Evolutionary conservation across 2,797 vertebrate species (phyloP), one percentile per base, ranked within the genome.

Genomic region (Arnoldichthys spilopterus): DNA sequence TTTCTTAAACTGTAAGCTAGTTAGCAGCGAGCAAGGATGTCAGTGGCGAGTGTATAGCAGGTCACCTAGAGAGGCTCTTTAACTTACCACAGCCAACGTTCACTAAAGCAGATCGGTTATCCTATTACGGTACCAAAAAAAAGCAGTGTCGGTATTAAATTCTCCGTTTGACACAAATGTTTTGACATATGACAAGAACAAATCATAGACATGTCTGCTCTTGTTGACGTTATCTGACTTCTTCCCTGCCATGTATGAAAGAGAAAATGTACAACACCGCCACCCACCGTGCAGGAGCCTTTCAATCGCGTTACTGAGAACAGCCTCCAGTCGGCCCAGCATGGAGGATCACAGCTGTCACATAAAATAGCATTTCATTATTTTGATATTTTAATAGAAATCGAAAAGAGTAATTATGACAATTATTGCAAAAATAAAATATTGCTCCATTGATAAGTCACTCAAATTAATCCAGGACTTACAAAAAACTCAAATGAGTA

Each of bases 191-290:
- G 26, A 30, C 49, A 54, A 6, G 26, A 56, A 76, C 18, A 32
- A 6, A 69, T 54, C 30, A 61, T 56, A 56, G 34, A 56, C 78
- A 80, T 76, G 72, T 71, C 73, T 80, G 34, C 56, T 70, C 72
- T 80, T 80, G 78, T 80, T 80, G 78, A 63, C 53, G 56, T 80
- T 80, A 12, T 30, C 47, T 2, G 13, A 40, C 66, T 80, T 80
- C 78, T 80, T 80, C 78, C 18, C 37, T 56, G 67, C n/a, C 20
- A 22, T 11, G 61, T 0, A 4, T 53, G 18, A 22, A 53, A 16
- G 47, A 12, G 11, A 53, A 30, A 22, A 6, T 1, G 30, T 40
- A 54, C 63, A 62, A 54, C 58, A 76, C 11, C 58, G 16, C 78
- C 72, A 24, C 49, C 73, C 54, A 34, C 4, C 9, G 73, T 11